Conservation (phyloP, 1,140 invertebrate species). For the Drosophila orena region DNA sequence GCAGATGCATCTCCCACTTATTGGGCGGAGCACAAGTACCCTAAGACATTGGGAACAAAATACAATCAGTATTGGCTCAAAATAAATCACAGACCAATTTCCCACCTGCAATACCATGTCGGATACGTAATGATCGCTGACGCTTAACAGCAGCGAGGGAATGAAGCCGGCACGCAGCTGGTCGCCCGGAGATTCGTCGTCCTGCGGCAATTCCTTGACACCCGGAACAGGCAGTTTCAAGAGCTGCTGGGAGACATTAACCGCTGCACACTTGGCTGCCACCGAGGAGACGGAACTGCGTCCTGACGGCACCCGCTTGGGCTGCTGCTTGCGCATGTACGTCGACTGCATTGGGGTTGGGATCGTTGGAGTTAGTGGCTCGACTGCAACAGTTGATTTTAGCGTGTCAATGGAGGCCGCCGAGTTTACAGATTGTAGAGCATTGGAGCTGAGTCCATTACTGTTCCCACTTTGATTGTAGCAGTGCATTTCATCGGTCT, state of each 20-base stretch:
- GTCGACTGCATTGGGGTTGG: conserved; percentile 20
- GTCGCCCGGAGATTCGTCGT: conserved; percentile 71
- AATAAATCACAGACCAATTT: not conserved
- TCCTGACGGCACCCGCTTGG: conserved; percentile 70
- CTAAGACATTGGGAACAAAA: conserved; percentile 18
- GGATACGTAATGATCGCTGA: conserved; percentile 90
- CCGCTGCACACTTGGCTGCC: conserved; percentile 76
- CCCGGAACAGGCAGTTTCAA: conserved; percentile 74
- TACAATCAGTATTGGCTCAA: not conserved
- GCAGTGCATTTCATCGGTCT: conserved; percentile 86
- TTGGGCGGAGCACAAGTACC: conserved; percentile 84
- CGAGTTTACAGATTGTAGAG: conserved; percentile 60
- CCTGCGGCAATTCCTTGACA: conserved; percentile 77
- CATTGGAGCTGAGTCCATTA: conserved; percentile 27
- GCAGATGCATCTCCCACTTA: conserved; percentile 86
- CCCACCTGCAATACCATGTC: conserved; percentile 90
- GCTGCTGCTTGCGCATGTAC: conserved; percentile 57
- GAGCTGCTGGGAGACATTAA: conserved; percentile 72
- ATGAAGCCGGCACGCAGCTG: conserved; percentile 84
- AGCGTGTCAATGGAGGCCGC: conserved; percentile 75
- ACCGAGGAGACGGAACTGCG: conserved; percentile 78
- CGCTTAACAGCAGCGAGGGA: conserved; percentile 87
- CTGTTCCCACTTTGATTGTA: conserved; percentile 56
- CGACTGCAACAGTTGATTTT: conserved; percentile 55
- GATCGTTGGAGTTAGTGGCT: conserved; percentile 12